These are phyloP conservation scores for Sturnus vulgaris DNA, from an alignment of 2,113 vertebrate genomes.

Conservation along the genomic window DNA sequence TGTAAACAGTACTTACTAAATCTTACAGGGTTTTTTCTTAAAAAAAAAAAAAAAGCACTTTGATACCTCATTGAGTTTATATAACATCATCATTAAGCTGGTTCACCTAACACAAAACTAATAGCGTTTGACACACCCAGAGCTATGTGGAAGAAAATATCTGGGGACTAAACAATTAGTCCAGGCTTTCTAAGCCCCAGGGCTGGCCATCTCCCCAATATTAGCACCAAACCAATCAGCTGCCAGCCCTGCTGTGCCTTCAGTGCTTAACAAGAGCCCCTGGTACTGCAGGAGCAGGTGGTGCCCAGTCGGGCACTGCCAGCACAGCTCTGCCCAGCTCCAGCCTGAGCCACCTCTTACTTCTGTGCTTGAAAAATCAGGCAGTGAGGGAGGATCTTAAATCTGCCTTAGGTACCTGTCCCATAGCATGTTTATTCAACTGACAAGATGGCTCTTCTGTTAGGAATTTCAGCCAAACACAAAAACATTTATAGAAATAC, in stretches of 20 bases:
- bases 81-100: not conserved
- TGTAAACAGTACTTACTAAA: not conserved
- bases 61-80: not conserved
- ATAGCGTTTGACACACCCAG: not conserved
- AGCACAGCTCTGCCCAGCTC: not conserved
- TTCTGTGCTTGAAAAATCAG: not conserved
- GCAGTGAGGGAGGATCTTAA: not conserved
- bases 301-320: not conserved
- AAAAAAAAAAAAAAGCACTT: not conserved
- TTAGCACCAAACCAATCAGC: not conserved
- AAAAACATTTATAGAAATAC: not conserved
- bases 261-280: not conserved
- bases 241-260: not conserved
- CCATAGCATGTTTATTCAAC: not conserved
- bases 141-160: not conserved
- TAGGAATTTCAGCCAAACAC: not conserved
- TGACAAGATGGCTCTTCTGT: not conserved
- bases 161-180: not conserved
- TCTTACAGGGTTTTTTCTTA: not conserved
- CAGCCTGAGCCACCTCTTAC: not conserved
- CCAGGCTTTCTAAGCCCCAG: not conserved
- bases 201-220: not conserved
- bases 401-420: not conserved
- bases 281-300: accelerated
- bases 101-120: not conserved